A percentile compares a stretch with the other conserved stretches of the same genome.
phyloP scores from a whole-genome alignment of 2,888 invertebrate genomes.

The Luperina nickerlii region DNA sequence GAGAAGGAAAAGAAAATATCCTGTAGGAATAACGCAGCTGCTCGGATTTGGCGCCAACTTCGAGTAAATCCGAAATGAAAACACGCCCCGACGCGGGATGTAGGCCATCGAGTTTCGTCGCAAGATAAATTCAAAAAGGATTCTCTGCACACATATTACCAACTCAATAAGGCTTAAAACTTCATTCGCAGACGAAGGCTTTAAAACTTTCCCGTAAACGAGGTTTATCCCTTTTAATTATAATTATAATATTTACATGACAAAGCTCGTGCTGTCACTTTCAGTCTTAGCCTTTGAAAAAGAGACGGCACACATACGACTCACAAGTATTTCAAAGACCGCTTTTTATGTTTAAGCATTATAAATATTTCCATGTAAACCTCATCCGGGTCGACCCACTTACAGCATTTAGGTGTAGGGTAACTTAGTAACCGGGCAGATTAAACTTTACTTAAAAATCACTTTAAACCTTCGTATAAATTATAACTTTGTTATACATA shows the following conservation, averaged over 20 bases:
- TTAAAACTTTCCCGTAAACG: conserved; percentile 82
- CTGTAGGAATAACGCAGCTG: conserved; percentile 85
- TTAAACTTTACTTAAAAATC: conserved; percentile 69
- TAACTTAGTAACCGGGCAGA: conserved; percentile 72
- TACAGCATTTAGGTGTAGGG: conserved; percentile 76
- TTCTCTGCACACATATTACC: conserved; percentile 82
- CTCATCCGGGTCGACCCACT: conserved; percentile 77
- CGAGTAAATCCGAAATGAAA: conserved; percentile 89
- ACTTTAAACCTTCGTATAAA: conserved; percentile 60
- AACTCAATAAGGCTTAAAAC: conserved; percentile 88
- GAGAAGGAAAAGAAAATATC: conserved; percentile 88
- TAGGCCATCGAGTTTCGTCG: conserved; percentile 83
- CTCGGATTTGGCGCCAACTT: conserved; percentile 87
- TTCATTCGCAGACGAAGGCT: conserved; percentile 82
- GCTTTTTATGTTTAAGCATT: conserved; percentile 76
- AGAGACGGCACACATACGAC: conserved; percentile 65
- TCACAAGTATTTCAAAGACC: conserved; percentile 64
- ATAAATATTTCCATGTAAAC: conserved; percentile 77
- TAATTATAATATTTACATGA: conserved; percentile 76
- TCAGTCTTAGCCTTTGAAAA: conserved; percentile 59
- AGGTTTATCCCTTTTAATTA: conserved; percentile 84
- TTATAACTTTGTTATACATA: conserved; percentile 37
- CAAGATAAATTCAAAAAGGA: conserved; percentile 87
- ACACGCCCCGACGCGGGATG: conserved; percentile 82
- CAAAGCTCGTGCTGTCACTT: conserved; percentile 70